These are phyloP conservation scores for Catharus ustulatus DNA, from an alignment of 2,797 vertebrate genomes.

Conservation along the genomic window DNA sequence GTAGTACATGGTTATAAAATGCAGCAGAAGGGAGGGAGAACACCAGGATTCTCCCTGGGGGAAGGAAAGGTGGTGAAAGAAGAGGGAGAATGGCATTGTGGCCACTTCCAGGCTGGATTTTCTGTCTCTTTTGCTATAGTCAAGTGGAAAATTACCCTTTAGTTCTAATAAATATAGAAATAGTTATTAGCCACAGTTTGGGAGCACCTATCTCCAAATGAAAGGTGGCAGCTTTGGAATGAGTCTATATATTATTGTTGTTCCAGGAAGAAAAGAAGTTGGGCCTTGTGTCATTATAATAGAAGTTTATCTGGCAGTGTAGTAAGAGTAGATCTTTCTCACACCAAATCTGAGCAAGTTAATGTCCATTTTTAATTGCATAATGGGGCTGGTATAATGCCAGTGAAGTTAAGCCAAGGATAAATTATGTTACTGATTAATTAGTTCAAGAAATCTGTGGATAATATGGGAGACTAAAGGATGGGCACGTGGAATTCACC, in stretches of 20 bases:
- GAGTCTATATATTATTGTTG: not conserved
- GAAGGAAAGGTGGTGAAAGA: rapidly evolving
- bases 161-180: not conserved
- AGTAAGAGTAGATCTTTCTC: not conserved
- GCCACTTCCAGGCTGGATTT: not conserved
- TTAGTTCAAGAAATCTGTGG: not conserved
- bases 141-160: not conserved
- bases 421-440: not conserved
- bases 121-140: not conserved
- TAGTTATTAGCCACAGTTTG: not conserved
- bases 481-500: not conserved
- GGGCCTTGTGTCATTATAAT: not conserved
- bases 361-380: not conserved
- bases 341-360: not conserved
- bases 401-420: not conserved
- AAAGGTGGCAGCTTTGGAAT: not conserved
- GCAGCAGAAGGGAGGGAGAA: not conserved
- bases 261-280: not conserved
- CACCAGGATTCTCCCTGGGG: not conserved
- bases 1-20: not conserved
- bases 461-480: not conserved
- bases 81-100: not conserved
- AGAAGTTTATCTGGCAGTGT: not conserved
- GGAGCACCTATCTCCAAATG: not conserved
- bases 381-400: not conserved